Evolutionary conservation across 2,113 vertebrate species (phyloP).

Genomic region (Leptodactylus fuscus): DNA sequence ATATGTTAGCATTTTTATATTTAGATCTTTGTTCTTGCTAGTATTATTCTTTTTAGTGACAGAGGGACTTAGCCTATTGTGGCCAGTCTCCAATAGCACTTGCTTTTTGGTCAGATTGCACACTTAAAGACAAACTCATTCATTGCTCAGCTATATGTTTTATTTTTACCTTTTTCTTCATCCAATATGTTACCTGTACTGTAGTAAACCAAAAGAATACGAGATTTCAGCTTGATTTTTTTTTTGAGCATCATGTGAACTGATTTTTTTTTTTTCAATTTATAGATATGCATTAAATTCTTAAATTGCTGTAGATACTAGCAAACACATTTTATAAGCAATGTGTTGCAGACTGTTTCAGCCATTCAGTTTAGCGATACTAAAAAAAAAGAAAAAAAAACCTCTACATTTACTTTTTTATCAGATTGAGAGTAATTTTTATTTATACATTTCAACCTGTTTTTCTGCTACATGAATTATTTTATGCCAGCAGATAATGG

Average conservation of each 20-base stretch:
- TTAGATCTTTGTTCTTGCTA: constrained; percentile 76
- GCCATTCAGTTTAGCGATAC: constrained; percentile 22
- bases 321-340: constrained; percentile 37
- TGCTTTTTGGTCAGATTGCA: constrained; percentile 61
- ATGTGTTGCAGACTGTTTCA: constrained; percentile 28
- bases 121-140: constrained; percentile 66
- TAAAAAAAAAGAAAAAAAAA: constrained; percentile 4
- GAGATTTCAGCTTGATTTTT: constrained; percentile 73
- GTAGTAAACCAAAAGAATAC: constrained; percentile 80
- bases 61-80: constrained; percentile 57
- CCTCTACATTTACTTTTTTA: constrained; percentile 50
- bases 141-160: constrained; percentile 67
- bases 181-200: constrained; percentile 77
- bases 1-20: constrained; percentile 71
- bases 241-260: constrained; percentile 79
- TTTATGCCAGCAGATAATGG: constrained; percentile 71
- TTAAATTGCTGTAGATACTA: constrained; percentile 51
- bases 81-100: constrained; percentile 66
- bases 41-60: constrained; percentile 73
- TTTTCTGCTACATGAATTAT: constrained; percentile 66
- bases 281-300: constrained; percentile 62
- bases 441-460: constrained; percentile 43
- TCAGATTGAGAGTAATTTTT: constrained; percentile 40
- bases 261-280: constrained; percentile 73
- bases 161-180: constrained; percentile 59